Evolutionary conservation across 2,888 invertebrate genomes (phyloP), one percentile per base, ranked within the genome.

Genomic region (Yponomeuta sedellus): DNA sequence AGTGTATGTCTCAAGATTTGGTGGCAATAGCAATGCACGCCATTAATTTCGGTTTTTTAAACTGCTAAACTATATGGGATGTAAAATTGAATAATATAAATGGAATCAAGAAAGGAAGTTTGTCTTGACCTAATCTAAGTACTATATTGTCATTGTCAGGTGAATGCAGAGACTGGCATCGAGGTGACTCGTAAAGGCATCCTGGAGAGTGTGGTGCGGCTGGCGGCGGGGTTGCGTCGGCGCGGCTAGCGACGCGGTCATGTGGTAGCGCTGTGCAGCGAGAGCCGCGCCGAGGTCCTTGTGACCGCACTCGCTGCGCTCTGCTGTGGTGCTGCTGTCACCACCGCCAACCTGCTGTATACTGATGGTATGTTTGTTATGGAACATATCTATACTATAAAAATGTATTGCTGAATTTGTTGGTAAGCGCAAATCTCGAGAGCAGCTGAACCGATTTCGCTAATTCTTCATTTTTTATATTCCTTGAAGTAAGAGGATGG

Each of bases 291-390:
- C n/a, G 92, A 93, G 72, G 94, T 88, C 77, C 76, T 88, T 59
- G 74, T 92, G 58, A 81, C 91, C 0, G 82, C 92, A 0, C 77
- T 92, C 25, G 92, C 90, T 6, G 81, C 87, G 2, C 78, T 93
- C 67, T 92, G 92, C 71, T 79, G 92, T 39, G 94, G 94, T 0
- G 92, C 90, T 61, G 88, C 92, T 4, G 82, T 92, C 71, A 93
- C 93, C 20, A 93, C 94, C 0, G 74, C 93, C 67, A 94, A 93
- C 77, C 87, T 92, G 3, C 81, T 88, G 61, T 94, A 94, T 71
- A 89, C 92, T 0, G 79, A 86, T 79, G 86, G 88, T 88, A 74
- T 73, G 75, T 65, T 67, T 25, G 61, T 56, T 19, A 2, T n/a
- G n/a, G n/a, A n/a, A n/a, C n/a, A n/a, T n/a, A n/a, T n/a, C n/a